Evolutionary conservation across 2,113 vertebrate genomes (phyloP).

Genomic region (Pseudois nayaur): DNA sequence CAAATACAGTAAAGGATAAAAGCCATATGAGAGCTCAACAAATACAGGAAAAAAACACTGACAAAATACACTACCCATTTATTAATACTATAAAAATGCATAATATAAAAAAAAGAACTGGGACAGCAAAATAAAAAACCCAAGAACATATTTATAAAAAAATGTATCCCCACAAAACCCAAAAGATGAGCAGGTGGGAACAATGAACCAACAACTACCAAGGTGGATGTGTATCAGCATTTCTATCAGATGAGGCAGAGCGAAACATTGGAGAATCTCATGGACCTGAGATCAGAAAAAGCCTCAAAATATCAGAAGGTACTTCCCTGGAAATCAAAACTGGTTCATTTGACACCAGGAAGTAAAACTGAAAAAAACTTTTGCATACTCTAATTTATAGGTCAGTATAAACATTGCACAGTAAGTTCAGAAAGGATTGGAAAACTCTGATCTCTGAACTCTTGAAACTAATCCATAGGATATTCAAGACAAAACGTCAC

Average conservation of each 20-base stretch:
- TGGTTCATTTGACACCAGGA: not conserved
- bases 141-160: not conserved
- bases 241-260: not conserved
- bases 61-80: not conserved
- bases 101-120: not conserved
- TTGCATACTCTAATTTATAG: not conserved
- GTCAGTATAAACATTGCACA: not conserved
- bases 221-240: not conserved
- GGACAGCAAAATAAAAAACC: not conserved
- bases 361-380: not conserved
- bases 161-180: not conserved
- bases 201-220: not conserved
- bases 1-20: not conserved
- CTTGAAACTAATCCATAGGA: not conserved
- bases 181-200: not conserved
- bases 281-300: not conserved
- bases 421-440: not conserved
- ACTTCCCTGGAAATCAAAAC: not conserved
- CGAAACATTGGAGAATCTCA: not conserved
- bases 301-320: not conserved
- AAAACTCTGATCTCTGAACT: not conserved
- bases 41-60: not conserved
- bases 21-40: not conserved
- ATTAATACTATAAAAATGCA: not conserved
- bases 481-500: not conserved